phyloP scores from a whole-genome alignment of 2,797 vertebrate species.

The Psittacula derbiana region DNA sequence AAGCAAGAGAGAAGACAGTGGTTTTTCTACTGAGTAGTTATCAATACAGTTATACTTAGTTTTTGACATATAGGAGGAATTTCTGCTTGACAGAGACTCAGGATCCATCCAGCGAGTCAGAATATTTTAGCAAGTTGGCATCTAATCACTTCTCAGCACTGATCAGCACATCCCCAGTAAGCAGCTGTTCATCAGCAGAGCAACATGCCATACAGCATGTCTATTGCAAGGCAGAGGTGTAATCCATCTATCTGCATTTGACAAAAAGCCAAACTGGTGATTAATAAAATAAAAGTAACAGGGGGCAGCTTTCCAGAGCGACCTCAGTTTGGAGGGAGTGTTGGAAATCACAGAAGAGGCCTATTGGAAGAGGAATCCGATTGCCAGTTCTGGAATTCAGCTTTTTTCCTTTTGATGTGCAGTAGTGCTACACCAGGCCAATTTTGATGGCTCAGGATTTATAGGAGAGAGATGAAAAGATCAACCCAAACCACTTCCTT shows the following conservation, averaged over 20 bases:
- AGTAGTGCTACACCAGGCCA: background rate
- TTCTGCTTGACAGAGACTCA: background rate
- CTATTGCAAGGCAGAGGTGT: background rate
- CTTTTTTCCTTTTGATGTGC: background rate
- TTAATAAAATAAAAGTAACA: background rate
- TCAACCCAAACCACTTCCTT: background rate
- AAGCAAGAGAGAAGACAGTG: rapidly evolving
- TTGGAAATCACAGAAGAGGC: background rate
- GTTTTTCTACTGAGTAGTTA: background rate
- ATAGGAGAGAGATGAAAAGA: background rate
- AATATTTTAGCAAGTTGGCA: background rate
- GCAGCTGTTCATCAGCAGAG: background rate
- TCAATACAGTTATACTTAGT: background rate
- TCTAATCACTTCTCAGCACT: background rate
- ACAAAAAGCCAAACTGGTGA: background rate
- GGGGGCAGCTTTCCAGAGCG: background rate
- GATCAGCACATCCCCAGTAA: rapidly evolving
- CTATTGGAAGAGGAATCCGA: background rate
- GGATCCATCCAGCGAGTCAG: background rate
- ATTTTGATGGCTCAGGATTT: background rate
- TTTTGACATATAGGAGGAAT: background rate
- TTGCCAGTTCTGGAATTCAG: background rate
- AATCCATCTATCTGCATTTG: background rate
- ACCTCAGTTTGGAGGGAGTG: background rate
- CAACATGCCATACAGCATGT: background rate